Percentiles rank a stretch among this genome's conserved stretches.
phyloP scores from a whole-genome alignment of 2,888 invertebrate species.

The Mechanitis mazaeus region DNA sequence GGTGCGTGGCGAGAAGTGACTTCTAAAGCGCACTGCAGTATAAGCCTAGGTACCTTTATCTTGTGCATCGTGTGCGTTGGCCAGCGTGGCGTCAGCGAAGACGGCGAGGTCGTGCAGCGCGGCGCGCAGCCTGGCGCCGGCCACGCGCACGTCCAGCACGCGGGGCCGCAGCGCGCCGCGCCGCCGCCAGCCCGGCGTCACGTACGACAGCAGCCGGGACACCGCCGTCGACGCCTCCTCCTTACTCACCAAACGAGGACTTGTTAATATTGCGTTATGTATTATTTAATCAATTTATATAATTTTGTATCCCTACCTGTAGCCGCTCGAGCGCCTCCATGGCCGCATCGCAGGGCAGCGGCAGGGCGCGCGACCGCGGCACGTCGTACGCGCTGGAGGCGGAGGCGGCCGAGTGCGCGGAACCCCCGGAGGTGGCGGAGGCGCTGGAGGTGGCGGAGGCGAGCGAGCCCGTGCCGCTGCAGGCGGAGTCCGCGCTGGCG shows the following conservation, averaged over 20 bases:
- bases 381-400: slow-evolving; percentile 72
- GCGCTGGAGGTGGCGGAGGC: slow-evolving; percentile 70
- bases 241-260: slow-evolving; percentile 34
- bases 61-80: slow-evolving; percentile 88
- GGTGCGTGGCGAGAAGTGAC: too few relatives aligned
- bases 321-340: slow-evolving; percentile 68
- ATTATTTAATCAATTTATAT: slow-evolving; percentile 1
- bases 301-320: slow-evolving; percentile 66
- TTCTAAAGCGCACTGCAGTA: too few relatives aligned
- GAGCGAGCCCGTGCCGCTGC: slow-evolving; percentile 73
- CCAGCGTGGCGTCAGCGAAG: slow-evolving; percentile 91
- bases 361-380: slow-evolving; percentile 64
- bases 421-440: slow-evolving; percentile 70
- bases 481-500: slow-evolving; percentile 75
- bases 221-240: slow-evolving; percentile 89
- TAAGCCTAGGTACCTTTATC: slow-evolving; percentile 78
- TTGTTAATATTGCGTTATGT: background rate
- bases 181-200: slow-evolving; percentile 88
- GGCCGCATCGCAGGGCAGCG: slow-evolving; percentile 70
- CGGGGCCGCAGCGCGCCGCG: slow-evolving; percentile 86
- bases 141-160: slow-evolving; percentile 88
- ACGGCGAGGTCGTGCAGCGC: slow-evolving; percentile 91
- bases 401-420: slow-evolving; percentile 61
- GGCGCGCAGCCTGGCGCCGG: slow-evolving; percentile 85
- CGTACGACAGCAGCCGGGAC: slow-evolving; percentile 82